Conservation (phyloP, 2,888 invertebrate species). For the Trichopria drosophilae region DNA sequence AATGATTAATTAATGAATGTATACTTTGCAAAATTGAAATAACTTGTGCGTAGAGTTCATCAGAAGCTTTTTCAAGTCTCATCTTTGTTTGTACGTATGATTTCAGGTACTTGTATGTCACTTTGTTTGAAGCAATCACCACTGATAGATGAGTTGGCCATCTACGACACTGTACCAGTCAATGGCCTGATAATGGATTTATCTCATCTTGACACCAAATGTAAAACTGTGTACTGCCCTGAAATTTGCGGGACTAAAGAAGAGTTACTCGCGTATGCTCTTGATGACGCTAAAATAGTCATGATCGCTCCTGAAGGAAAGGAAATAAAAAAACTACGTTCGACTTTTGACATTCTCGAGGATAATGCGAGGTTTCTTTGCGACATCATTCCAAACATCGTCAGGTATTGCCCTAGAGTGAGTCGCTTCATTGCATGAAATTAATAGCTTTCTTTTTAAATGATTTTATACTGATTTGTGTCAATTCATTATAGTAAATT, state of each 20-base stretch:
- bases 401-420: conserved; percentile 44
- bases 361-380: conserved; percentile 57
- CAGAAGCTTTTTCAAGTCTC: too few species aligned
- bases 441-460: too few species aligned
- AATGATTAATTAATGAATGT: too few species aligned
- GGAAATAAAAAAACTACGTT: conserved; percentile 56
- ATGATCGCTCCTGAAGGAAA: conserved; percentile 67
- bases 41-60: too few species aligned
- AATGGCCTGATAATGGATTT: conserved; percentile 56
- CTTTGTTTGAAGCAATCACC: conserved; percentile 65
- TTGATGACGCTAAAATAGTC: conserved; percentile 64
- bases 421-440: too few species aligned
- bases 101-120: too few species aligned
- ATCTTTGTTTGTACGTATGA: too few species aligned
- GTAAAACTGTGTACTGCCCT: conserved; percentile 48
- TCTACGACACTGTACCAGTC: conserved; percentile 62
- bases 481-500: too few species aligned
- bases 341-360: conserved; percentile 65
- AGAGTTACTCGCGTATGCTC: too few species aligned
- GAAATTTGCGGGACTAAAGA: too few species aligned
- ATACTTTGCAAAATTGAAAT: too few species aligned
- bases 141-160: conserved; percentile 63
- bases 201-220: conserved; percentile 59
- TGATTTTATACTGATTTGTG: too few species aligned
- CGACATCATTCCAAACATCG: conserved; percentile 38